Conservation (phyloP, 2,113 vertebrate species). For the Dasyprocta punctata region DNA sequence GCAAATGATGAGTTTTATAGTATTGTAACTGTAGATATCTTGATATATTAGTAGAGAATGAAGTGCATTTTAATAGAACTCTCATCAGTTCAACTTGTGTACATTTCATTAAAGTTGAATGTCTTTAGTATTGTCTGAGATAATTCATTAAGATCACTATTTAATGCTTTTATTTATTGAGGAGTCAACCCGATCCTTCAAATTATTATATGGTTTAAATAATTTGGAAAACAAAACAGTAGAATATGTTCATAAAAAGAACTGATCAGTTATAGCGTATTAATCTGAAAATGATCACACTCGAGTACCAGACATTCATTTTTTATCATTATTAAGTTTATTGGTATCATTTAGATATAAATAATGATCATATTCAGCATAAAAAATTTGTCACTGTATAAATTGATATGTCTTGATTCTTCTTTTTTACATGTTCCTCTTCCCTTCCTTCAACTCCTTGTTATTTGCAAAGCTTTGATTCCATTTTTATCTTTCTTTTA, state of each 20-base stretch:
- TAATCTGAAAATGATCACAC: not conserved
- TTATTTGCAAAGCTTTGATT: not conserved
- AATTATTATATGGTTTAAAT: conserved; percentile 8
- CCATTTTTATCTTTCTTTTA: not conserved
- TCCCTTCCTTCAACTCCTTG: not conserved
- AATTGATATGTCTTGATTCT: not conserved
- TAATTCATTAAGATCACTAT: conserved; percentile 36
- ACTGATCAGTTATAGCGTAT: not conserved
- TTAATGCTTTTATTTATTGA: conserved; percentile 58
- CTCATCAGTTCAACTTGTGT: conserved; percentile 38
- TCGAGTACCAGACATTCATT: not conserved
- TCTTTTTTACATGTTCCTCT: not conserved
- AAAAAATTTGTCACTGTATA: not conserved
- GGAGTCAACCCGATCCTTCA: not conserved
- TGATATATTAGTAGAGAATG: not conserved
- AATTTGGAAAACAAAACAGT: conserved; percentile 41
- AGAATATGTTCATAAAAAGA: conserved; percentile 3
- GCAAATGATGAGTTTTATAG: conserved; percentile 11
- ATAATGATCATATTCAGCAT: not conserved
- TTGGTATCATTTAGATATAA: not conserved
- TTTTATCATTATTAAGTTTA: not conserved
- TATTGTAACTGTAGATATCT: not conserved
- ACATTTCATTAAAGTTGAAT: conserved; percentile 43
- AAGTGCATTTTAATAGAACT: conserved; percentile 63
- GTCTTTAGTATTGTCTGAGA: conserved; percentile 44